Evolutionary conservation across 2,888 invertebrate genomes (phyloP).

Genomic region (Catocala nupta): DNA sequence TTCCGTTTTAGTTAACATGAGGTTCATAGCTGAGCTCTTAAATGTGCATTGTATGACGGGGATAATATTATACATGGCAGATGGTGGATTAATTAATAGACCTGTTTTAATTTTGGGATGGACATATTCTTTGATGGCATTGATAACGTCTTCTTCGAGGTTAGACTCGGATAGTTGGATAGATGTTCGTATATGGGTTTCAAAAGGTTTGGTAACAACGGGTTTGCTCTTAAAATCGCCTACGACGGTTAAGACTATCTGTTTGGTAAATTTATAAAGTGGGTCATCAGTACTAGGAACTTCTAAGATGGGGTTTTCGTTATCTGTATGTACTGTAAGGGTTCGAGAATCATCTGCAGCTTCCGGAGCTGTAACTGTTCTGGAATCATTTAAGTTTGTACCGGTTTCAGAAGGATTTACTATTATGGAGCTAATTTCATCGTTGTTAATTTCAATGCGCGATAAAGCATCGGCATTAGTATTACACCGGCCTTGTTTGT

Average conservation of each 20-base stretch:
- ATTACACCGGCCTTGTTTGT: conserved; percentile 8
- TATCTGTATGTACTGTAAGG: conserved; percentile 5
- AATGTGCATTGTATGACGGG: conserved; percentile 9
- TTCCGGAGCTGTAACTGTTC: neutral
- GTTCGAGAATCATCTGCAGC: neutral
- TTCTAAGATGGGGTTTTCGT: conserved; percentile 15
- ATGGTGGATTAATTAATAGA: conserved; percentile 1
- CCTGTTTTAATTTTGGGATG: conserved; percentile 13
- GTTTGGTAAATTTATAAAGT: conserved; percentile 14
- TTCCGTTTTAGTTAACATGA: conserved; percentile 4
- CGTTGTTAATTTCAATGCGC: conserved; percentile 13
- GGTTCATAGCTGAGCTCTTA: conserved; percentile 9
- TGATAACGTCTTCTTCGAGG: conserved; percentile 10
- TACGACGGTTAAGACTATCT: conserved; percentile 8
- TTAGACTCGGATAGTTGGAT: conserved; percentile 5
- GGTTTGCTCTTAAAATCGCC: conserved; percentile 16
- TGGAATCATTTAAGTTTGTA: neutral
- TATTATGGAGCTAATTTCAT: conserved; percentile 10
- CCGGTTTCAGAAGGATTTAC: conserved; percentile 1
- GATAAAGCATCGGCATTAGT: conserved; percentile 4
- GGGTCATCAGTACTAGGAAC: conserved; percentile 17
- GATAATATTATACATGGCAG: conserved; percentile 9
- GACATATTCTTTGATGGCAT: conserved; percentile 6
- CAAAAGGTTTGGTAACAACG: conserved; percentile 11
- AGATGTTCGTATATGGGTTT: conserved; percentile 12